phyloP scores from a whole-genome alignment of 2,797 vertebrate species.

The Toxotes lorentzi region DNA sequence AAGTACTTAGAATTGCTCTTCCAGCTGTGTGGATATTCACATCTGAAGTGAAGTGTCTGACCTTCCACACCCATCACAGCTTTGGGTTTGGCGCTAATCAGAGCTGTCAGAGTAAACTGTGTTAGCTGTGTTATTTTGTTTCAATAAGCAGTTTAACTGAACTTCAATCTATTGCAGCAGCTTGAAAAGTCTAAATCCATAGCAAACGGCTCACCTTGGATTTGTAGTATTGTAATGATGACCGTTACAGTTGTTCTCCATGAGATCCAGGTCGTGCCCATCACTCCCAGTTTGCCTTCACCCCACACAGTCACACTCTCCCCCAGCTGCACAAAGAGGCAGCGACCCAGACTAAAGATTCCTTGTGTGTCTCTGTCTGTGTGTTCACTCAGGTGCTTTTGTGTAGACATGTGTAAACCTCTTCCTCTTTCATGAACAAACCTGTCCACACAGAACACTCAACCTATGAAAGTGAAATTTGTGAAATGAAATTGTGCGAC shows the following conservation, averaged over 20 bases:
- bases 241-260: constrained; percentile 33
- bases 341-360: neutral
- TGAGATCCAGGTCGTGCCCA: constrained; percentile 46
- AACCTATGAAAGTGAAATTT: constrained; percentile 38
- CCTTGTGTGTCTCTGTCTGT: neutral
- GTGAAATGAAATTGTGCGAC: too few species aligned
- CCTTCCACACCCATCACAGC: constrained; percentile 46
- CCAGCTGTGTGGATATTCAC: constrained; percentile 36
- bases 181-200: neutral
- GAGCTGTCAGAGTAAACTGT: constrained; percentile 41
- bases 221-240: constrained; percentile 49
- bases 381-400: constrained; percentile 19
- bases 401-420: neutral
- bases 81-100: constrained; percentile 16
- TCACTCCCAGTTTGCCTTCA: constrained; percentile 33
- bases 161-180: neutral
- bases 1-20: constrained; percentile 52
- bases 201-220: constrained; percentile 56
- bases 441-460: neutral
- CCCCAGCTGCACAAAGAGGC: neutral
- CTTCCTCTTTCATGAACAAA: constrained; percentile 73
- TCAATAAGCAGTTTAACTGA: neutral
- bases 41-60: constrained; percentile 44
- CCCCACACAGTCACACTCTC: constrained; percentile 14
- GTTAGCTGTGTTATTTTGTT: constrained; percentile 9